Percentiles rank a stretch among this genome's conserved stretches.
phyloP scores from a whole-genome alignment of 2,888 invertebrate species.

The Caenorhabditis sulstoni region DNA sequence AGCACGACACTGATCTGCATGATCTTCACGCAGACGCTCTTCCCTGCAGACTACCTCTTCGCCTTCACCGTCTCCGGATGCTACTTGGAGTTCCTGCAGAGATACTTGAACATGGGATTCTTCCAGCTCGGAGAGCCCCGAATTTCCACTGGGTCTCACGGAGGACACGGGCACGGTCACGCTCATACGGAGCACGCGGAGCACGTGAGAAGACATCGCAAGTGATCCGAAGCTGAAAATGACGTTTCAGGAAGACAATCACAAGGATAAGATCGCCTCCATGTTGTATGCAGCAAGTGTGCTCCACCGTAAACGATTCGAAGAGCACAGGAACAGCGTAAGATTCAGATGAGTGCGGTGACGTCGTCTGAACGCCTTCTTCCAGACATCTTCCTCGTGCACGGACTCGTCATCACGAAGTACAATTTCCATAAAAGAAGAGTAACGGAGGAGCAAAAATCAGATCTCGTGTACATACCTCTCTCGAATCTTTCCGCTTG shows the following conservation, averaged over 20 bases:
- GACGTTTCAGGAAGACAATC: conserved; percentile 20
- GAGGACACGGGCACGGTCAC: conserved; percentile 50
- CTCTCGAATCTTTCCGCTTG: background rate
- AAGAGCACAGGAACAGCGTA: conserved; percentile 27
- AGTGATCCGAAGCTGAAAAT: too few species aligned
- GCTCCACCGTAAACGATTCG: conserved; percentile 52
- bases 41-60: conserved; percentile 79
- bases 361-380: background rate
- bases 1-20: conserved; percentile 74
- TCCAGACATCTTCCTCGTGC: conserved; percentile 20
- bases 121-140: conserved; percentile 77
- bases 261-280: conserved; percentile 39
- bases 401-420: conserved; percentile 21
- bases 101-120: conserved; percentile 76
- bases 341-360: conserved; percentile 4
- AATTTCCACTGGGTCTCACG: conserved; percentile 39
- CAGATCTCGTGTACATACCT: conserved; percentile 40
- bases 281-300: conserved; percentile 59
- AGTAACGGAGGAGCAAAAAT: conserved; percentile 1
- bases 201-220: background rate
- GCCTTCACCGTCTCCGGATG: conserved; percentile 78
- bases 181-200: conserved; percentile 12
- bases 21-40: conserved; percentile 80
- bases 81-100: conserved; percentile 77
- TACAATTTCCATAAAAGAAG: conserved; percentile 42